phyloP scores from a whole-genome alignment of 2,888 invertebrate species.

The Venusia cambrica region DNA sequence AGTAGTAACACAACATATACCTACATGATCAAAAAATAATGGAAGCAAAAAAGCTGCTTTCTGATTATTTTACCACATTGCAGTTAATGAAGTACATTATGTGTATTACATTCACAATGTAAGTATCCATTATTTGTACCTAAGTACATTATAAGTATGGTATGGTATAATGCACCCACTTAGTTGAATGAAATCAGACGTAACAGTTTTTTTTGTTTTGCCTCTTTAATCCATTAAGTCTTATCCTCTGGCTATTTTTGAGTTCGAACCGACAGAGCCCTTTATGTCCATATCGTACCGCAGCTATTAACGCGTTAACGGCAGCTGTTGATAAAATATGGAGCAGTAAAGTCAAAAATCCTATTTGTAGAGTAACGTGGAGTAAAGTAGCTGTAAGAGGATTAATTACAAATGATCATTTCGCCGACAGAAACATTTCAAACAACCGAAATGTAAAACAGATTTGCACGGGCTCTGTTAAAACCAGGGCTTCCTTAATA shows the following conservation, averaged over 20 bases:
- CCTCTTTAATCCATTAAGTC: slow-evolving; percentile 1
- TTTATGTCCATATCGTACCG: slow-evolving; percentile 17
- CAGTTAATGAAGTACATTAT: no score
- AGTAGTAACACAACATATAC: no score
- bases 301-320: slow-evolving; percentile 20
- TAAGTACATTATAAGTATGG: no score
- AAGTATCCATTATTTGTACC: no score
- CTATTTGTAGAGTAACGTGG: slow-evolving; percentile 7
- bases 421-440: slow-evolving; percentile 5
- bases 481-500: slow-evolving; percentile 22
- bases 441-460: slow-evolving; percentile 17
- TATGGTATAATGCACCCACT: no score
- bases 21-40: no score
- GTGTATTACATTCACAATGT: no score
- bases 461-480: slow-evolving; percentile 15
- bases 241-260: slow-evolving; percentile 9
- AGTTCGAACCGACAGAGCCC: slow-evolving; percentile 9
- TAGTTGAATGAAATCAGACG: slow-evolving; percentile 2
- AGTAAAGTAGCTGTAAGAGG: background rate
- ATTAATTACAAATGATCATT: slow-evolving; percentile 5
- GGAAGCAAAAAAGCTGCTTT: no score
- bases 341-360: slow-evolving; percentile 12
- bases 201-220: background rate
- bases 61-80: no score
- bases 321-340: slow-evolving; percentile 14